phyloP scores from a whole-genome alignment of 2,888 invertebrate genomes.

The Mythimna loreyi region DNA sequence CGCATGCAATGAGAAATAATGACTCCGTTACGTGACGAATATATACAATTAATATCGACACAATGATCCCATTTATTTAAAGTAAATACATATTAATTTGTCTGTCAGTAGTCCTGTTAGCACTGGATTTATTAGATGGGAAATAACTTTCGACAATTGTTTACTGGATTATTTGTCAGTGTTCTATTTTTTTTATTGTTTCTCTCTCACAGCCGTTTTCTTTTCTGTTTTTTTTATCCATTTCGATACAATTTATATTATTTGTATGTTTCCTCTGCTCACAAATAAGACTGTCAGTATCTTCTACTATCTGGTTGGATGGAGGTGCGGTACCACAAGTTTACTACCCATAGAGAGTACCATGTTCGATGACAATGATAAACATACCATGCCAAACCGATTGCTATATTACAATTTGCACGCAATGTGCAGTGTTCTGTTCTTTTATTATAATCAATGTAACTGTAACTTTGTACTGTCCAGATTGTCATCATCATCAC shows the following conservation, averaged over 20 bases:
- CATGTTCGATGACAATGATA: constrained; percentile 1
- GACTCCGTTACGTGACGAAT: constrained; percentile 57
- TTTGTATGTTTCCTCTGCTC: not conserved
- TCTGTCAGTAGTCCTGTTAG: constrained; percentile 37
- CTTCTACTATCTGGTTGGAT: not conserved
- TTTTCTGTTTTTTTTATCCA: too few relatives aligned
- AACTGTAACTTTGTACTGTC: not conserved
- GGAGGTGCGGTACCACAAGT: not conserved
- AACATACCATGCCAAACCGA: not conserved
- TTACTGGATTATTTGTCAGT: not conserved
- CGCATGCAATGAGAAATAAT: constrained; percentile 59
- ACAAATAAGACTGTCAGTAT: not conserved
- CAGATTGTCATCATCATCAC: too few relatives aligned
- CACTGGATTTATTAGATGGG: constrained; percentile 27
- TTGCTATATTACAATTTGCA: constrained; percentile 1
- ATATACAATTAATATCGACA: constrained; percentile 53
- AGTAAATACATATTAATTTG: constrained; percentile 36
- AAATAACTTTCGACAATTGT: constrained; percentile 15
- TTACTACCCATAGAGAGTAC: not conserved
- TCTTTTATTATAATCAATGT: constrained; percentile 8
- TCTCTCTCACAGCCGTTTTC: too few relatives aligned
- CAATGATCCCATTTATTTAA: constrained; percentile 48
- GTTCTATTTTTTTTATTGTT: not conserved
- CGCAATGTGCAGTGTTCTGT: not conserved
- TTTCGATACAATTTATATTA: too few relatives aligned